A percentile compares a stretch with the other conserved stretches of the same genome.
Evolutionary conservation across 2,888 invertebrate species (phyloP).

Genomic region (Dexiosoma caninum): DNA sequence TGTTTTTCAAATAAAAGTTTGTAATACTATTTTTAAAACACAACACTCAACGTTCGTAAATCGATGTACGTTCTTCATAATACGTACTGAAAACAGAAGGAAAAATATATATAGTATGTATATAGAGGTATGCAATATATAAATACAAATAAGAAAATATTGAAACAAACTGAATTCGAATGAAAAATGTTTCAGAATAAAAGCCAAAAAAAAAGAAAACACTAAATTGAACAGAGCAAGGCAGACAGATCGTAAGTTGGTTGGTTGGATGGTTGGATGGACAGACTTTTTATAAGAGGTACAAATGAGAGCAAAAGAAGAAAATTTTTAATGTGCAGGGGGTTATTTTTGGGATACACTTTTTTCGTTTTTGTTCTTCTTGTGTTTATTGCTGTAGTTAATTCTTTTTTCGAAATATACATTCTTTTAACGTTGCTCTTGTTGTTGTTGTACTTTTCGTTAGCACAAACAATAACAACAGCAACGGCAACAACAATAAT

Average conservation of each 20-base stretch:
- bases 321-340: slow-evolving; percentile 66
- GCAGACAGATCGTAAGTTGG: neutral
- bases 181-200: slow-evolving; percentile 50
- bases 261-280: neutral
- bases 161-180: slow-evolving; percentile 59
- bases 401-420: slow-evolving; percentile 47
- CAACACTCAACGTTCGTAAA: slow-evolving; percentile 54
- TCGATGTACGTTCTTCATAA: slow-evolving; percentile 51
- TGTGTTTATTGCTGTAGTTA: slow-evolving; percentile 55
- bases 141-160: slow-evolving; percentile 23
- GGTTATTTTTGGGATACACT: slow-evolving; percentile 73
- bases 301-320: slow-evolving; percentile 39
- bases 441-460: slow-evolving; percentile 36
- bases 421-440: slow-evolving; percentile 36
- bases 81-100: slow-evolving; percentile 20
- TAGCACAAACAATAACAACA: slow-evolving; percentile 47
- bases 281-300: slow-evolving; percentile 20
- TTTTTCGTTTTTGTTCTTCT: slow-evolving; percentile 34
- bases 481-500: slow-evolving; percentile 30
- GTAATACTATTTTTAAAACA: slow-evolving; percentile 58
- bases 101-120: slow-evolving; percentile 3
- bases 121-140: neutral
- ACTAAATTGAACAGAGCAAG: slow-evolving; percentile 38
- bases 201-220: too few species aligned
- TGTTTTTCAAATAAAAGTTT: slow-evolving; percentile 56